Evolutionary conservation across 2,113 vertebrate genomes (phyloP).

Genomic region (Sorex araneus): DNA sequence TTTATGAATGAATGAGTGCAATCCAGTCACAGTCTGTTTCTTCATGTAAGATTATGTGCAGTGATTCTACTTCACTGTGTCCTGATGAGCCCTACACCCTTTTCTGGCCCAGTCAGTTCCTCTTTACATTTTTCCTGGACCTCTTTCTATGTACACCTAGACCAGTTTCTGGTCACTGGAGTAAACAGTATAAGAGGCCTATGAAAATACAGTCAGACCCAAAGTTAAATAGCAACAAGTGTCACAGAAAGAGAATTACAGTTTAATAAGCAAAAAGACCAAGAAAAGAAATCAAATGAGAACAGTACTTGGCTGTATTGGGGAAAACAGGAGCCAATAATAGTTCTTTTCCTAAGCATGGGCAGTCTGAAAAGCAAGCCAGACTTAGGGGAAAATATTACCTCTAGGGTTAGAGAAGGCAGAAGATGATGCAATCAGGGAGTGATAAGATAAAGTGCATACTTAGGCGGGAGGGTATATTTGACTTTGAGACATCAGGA

Average conservation of each 20-base stretch:
- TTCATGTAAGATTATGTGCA: background rate
- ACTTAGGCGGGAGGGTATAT: background rate
- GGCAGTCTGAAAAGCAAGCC: background rate
- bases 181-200: slow-evolving; percentile 14
- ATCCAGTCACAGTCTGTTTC: background rate
- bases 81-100: background rate
- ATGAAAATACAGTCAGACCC: slow-evolving; percentile 50
- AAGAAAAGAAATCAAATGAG: slow-evolving; percentile 36
- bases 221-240: slow-evolving; percentile 47
- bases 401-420: background rate
- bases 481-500: slow-evolving; percentile 12
- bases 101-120: background rate
- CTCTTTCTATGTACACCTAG: slow-evolving; percentile 40
- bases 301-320: slow-evolving; percentile 8
- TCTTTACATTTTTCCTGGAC: slow-evolving; percentile 40
- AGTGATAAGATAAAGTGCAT: background rate
- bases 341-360: background rate
- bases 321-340: background rate
- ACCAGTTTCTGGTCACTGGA: slow-evolving; percentile 3
- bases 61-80: background rate
- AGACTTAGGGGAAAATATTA: background rate
- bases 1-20: background rate
- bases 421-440: background rate
- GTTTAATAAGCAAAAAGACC: slow-evolving; percentile 27
- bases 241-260: slow-evolving; percentile 52